Base-by-base conservation (phyloP, 2,888 invertebrate species). In the Cryptus viduatorius region DNA sequence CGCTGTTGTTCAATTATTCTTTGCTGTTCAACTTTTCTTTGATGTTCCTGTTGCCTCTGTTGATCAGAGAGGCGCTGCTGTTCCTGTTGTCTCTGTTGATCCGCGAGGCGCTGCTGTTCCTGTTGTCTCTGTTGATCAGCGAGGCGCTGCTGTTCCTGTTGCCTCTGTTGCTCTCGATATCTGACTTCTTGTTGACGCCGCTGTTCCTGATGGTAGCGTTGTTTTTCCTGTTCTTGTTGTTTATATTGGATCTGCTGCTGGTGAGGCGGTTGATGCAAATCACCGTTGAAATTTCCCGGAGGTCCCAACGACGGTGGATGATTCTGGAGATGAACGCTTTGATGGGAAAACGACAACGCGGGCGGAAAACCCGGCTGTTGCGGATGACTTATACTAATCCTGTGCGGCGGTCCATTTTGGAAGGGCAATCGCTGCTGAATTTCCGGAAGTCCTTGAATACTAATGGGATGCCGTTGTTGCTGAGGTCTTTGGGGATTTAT, bases 401-500 rank as follows among this genome's bases (percentile, higher is more conserved):
- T 90, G 48, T 94, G 95, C 88, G 93, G 94, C 48, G 94, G 94
- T 0, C 86, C 89, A 59, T 92, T 92, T 59, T 90, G 92, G 85
- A 93, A 93, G 4, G 91, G 92, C 14, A 90, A 76, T 3, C 92
- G 89, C 82, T 93, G 93, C 67, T 92, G 92, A 4, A 92, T 75
- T 67, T 93, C 93, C 5, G 94, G 93, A 42, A 94, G 83, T 14
- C 92, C 92, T 78, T 93, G 93, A 72, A 93, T 90, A 4, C 91
- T 92, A 68, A 93, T 93, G 0, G 93, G 90, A 7, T 89, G 88
- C 24, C 92, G 89, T 67, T 91, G 93, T 3, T 90, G 90, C 12
- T 71, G 77, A 7, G 86, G 82, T 53, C 92, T 87, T 59, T 88
- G 88, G 5, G 88, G 83, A 61, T 85, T 89, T 31, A 68, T 68